Conservation (phyloP, 2,797 vertebrate species). For the Sebastes glaucus region DNA sequence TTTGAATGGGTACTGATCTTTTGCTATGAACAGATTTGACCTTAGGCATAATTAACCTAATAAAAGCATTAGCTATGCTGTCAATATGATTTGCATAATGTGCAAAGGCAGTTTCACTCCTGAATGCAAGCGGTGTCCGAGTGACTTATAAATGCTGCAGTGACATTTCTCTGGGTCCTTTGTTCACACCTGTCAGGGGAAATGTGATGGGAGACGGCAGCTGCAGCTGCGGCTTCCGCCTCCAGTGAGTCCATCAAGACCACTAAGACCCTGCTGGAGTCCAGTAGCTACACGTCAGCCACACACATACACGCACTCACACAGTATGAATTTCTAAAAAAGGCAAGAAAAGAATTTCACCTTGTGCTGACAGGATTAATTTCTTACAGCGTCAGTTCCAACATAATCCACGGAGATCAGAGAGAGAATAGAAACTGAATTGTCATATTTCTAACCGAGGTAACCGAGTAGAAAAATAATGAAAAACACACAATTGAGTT, state of each 20-base stretch:
- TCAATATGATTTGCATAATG: constrained; percentile 84
- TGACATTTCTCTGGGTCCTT: constrained; percentile 81
- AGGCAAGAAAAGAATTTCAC: constrained; percentile 1
- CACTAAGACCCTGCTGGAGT: constrained; percentile 49
- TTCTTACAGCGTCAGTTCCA: constrained; percentile 12
- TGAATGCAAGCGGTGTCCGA: constrained; percentile 61
- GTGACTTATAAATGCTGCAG: constrained; percentile 68
- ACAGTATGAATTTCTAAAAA: constrained; percentile 11
- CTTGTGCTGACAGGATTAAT: constrained; percentile 22
- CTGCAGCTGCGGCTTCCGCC: constrained; percentile 72
- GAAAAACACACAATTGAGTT: background rate
- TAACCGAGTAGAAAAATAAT: constrained; percentile 6
- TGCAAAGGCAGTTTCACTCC: constrained; percentile 68
- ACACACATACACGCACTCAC: background rate
- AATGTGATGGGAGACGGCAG: constrained; percentile 62
- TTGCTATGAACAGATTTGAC: constrained; percentile 70
- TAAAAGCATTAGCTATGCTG: constrained; percentile 84
- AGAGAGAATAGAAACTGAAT: background rate
- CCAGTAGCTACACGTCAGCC: background rate
- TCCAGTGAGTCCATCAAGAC: constrained; percentile 48
- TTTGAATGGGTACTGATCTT: constrained; percentile 47
- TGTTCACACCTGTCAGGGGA: constrained; percentile 83
- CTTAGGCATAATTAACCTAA: constrained; percentile 79
- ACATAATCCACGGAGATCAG: constrained; percentile 32
- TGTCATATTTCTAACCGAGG: background rate